Evolutionary conservation across 2,113 vertebrate species (phyloP).

Genomic region (Ceuthmochares aereus): DNA sequence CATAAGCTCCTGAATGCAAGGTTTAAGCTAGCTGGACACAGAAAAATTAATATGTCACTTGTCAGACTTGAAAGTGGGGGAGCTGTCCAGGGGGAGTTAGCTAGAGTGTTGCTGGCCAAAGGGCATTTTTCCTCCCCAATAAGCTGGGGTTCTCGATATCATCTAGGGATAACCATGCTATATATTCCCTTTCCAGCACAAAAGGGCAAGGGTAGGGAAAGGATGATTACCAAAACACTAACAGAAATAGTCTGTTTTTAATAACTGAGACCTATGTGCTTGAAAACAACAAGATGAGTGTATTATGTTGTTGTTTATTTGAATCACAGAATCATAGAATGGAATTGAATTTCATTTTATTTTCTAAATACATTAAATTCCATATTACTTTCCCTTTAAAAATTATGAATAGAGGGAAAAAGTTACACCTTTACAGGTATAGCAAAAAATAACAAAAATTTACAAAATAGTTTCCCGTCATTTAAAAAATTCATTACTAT

Average conservation of each 20-base stretch:
- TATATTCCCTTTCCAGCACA: not conserved
- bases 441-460: constrained; percentile 11
- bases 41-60: not conserved
- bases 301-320: not conserved
- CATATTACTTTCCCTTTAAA: constrained; percentile 26
- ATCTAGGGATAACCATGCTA: not conserved
- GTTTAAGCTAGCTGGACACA: not conserved
- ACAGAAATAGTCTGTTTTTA: constrained; percentile 3
- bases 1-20: not conserved
- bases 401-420: not conserved
- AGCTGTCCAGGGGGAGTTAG: not conserved
- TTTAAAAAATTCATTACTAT: not conserved
- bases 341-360: not conserved
- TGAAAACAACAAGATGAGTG: constrained; percentile 2
- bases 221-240: constrained; percentile 18
- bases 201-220: not conserved
- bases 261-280: not conserved
- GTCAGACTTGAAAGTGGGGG: not conserved
- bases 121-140: not conserved
- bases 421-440: not conserved
- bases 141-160: not conserved
- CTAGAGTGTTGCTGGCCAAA: not conserved
- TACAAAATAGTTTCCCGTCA: constrained; percentile 2
- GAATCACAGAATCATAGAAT: not conserved
- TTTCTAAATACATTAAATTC: constrained; percentile 23